Percentiles rank a stretch among this genome's conserved stretches.
phyloP scores from a whole-genome alignment of 2,888 invertebrate genomes.

The Polydrusus pterygomalis region DNA sequence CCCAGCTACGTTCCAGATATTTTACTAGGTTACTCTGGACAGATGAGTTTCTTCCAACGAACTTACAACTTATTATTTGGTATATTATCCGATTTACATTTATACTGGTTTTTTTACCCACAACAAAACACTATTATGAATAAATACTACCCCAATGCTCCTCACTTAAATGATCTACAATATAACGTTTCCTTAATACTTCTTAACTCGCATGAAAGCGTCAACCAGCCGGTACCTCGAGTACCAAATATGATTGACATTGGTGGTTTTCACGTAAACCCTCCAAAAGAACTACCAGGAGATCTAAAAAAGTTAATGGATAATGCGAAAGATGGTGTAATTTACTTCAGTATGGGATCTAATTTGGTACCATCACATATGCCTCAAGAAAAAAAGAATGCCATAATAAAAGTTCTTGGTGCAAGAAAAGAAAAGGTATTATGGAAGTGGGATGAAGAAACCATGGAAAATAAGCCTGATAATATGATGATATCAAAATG shows the following conservation, averaged over 20 bases:
- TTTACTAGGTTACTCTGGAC: conserved; percentile 40
- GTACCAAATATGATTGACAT: conserved; percentile 76
- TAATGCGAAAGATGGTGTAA: conserved; percentile 73
- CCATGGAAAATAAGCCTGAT: conserved; percentile 63
- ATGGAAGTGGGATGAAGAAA: conserved; percentile 81
- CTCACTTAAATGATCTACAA: conserved; percentile 58
- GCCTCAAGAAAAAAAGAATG: conserved; percentile 72
- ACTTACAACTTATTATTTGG: conserved; percentile 71
- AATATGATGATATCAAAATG: conserved; percentile 69
- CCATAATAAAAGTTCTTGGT: conserved; percentile 76
- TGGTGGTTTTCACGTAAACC: conserved; percentile 74
- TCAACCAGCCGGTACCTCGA: conserved; percentile 73
- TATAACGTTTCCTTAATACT: conserved; percentile 64
- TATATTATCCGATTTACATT: conserved; percentile 33
- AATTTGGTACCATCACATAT: conserved; percentile 75
- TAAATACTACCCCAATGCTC: conserved; percentile 63
- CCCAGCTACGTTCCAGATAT: conserved; percentile 72
- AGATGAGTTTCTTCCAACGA: conserved; percentile 74
- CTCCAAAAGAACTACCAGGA: conserved; percentile 63
- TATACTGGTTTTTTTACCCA: conserved; percentile 58
- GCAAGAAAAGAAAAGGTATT: conserved; percentile 78
- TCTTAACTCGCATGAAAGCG: conserved; percentile 72
- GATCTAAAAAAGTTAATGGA: conserved; percentile 75
- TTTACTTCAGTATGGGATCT: conserved; percentile 78
- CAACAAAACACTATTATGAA: conserved; percentile 61